A percentile compares a stretch with the other conserved stretches of the same genome.
Evolutionary conservation across 2,797 vertebrate species (phyloP).

Genomic region (Tenualosa ilisha): DNA sequence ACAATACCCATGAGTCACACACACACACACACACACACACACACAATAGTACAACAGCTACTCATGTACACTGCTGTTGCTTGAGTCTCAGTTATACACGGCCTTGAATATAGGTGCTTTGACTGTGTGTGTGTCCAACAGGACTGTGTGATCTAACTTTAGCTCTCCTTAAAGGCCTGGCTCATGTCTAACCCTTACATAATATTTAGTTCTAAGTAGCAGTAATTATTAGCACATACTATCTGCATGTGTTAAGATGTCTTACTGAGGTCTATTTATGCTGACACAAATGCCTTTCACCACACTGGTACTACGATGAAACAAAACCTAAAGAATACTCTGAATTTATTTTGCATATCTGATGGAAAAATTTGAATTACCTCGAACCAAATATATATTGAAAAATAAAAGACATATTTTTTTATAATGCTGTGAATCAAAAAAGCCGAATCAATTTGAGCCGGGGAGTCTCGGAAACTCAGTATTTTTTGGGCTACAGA

Average conservation of each 20-base stretch:
- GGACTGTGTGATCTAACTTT: slow-evolving; percentile 15
- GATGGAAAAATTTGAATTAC: slow-evolving; percentile 77
- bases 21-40: background rate
- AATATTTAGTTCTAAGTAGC: slow-evolving; percentile 61
- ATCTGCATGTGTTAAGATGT: slow-evolving; percentile 71
- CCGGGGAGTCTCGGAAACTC: slow-evolving; percentile 52
- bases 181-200: slow-evolving; percentile 62
- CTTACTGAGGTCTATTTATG: slow-evolving; percentile 62
- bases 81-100: slow-evolving; percentile 28
- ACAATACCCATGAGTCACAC: slow-evolving; percentile 49
- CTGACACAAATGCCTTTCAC: slow-evolving; percentile 84
- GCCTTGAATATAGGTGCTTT: slow-evolving; percentile 17
- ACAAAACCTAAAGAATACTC: slow-evolving; percentile 50
- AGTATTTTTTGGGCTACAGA: slow-evolving; percentile 51
- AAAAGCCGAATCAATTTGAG: slow-evolving; percentile 49
- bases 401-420: slow-evolving; percentile 62
- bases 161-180: slow-evolving; percentile 67
- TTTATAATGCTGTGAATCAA: slow-evolving; percentile 84
- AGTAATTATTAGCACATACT: slow-evolving; percentile 59
- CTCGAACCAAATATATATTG: slow-evolving; percentile 66
- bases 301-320: slow-evolving; percentile 78
- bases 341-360: slow-evolving; percentile 69
- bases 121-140: slow-evolving; percentile 28
- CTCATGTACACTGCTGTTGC: slow-evolving; percentile 12
- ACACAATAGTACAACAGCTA: background rate